These are phyloP conservation scores for Lomographa bimaculata DNA, from an alignment of 2,888 invertebrate species.

Conservation along the genomic window DNA sequence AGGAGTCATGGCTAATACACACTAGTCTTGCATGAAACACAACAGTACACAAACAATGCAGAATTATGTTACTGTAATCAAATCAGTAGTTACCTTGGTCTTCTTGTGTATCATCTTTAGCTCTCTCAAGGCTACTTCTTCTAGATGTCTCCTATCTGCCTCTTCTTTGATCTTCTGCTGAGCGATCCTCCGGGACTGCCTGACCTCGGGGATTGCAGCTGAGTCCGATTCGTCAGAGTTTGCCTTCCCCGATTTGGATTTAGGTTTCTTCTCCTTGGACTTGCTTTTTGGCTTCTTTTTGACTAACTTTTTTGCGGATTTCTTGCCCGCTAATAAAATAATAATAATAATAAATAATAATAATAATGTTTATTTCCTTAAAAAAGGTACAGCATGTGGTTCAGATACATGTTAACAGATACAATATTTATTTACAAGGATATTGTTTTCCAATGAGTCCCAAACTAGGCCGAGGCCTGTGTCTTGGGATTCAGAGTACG, in stretches of 20 bases:
- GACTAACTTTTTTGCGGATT: constrained; percentile 58
- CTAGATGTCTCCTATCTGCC: constrained; percentile 88
- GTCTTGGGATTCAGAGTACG: no score
- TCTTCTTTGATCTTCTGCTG: constrained; percentile 94
- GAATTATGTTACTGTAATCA: no score
- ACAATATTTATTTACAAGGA: no score
- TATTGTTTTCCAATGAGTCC: no score
- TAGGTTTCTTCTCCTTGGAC: constrained; percentile 36
- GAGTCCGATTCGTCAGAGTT: constrained; percentile 59
- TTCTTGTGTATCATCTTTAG: constrained; percentile 86
- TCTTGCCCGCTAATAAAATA: constrained; percentile 59
- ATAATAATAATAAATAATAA: constrained; percentile 3
- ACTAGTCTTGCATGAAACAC: no score
- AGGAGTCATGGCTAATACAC: no score
- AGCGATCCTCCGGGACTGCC: constrained; percentile 93
- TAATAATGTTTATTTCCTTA: no score
- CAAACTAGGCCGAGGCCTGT: no score
- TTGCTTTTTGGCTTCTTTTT: constrained; percentile 51
- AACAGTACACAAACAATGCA: no score
- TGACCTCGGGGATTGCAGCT: constrained; percentile 85
- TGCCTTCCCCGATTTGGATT: constrained; percentile 39
- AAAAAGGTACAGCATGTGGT: no score
- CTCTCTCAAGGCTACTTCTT: constrained; percentile 88
- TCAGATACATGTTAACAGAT: no score
- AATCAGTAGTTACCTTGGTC: constrained; percentile 62